Conservation (phyloP, 92 coral and sea anemone species). For the Bergia sp. region DNA sequence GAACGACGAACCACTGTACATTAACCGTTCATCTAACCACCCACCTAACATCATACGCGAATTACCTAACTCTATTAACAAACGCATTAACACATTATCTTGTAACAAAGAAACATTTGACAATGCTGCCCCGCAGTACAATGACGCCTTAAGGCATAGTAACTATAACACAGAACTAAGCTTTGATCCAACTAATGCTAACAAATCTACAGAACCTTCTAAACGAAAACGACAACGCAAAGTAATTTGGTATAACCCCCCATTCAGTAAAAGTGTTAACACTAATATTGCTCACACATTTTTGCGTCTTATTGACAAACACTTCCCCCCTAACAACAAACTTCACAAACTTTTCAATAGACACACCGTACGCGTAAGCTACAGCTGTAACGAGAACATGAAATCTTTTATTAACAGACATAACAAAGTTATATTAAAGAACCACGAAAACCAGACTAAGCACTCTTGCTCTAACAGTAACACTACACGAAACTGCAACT, state of each 20-base stretch:
- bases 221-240: conserved; percentile 42
- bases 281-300: conserved; percentile 20
- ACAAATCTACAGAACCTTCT: not conserved
- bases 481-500: conserved; percentile 20
- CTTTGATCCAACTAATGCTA: conserved; percentile 13
- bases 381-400: conserved; percentile 46
- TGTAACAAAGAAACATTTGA: conserved; percentile 41
- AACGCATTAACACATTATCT: conserved; percentile 43
- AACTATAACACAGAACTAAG: conserved; percentile 16
- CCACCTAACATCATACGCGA: conserved; percentile 30
- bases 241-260: conserved; percentile 39
- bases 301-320: conserved; percentile 15
- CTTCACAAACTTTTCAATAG: conserved; percentile 40
- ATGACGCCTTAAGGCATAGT: conserved; percentile 15
- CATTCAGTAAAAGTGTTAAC: conserved; percentile 19
- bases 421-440: conserved; percentile 32
- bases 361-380: conserved; percentile 52
- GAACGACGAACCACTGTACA: conserved; percentile 29
- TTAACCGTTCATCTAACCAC: conserved; percentile 35
- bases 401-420: conserved; percentile 42
- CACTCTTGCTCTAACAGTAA: conserved; percentile 16
- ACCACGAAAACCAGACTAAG: not conserved
- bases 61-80: conserved; percentile 37
- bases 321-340: conserved; percentile 44
- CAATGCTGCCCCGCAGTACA: conserved; percentile 19